Evolutionary conservation across 2,797 vertebrate genomes (phyloP).

Genomic region (Phrynocephalus guinanensis): DNA sequence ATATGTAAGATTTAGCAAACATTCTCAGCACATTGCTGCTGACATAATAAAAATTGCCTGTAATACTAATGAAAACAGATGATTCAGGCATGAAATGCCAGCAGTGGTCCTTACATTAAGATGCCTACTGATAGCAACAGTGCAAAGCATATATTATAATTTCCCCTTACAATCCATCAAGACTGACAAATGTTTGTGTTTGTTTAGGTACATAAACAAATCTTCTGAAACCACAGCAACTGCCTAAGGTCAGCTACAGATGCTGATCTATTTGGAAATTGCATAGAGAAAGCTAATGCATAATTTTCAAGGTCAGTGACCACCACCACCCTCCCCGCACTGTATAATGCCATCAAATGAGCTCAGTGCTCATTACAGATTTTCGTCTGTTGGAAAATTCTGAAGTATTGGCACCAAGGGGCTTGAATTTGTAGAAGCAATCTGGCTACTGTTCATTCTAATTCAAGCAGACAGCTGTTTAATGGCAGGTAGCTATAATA

Average conservation of each 20-base stretch:
- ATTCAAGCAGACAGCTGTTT: conserved; percentile 29
- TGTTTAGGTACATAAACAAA: neutral
- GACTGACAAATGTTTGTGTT: neutral
- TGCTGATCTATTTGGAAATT: neutral
- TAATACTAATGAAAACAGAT: neutral
- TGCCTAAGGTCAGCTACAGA: neutral
- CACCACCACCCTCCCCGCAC: neutral
- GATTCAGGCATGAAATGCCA: neutral
- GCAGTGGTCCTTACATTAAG: neutral
- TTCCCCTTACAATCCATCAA: neutral
- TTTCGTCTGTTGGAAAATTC: neutral
- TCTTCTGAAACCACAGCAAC: neutral
- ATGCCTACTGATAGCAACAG: neutral
- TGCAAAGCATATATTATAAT: neutral
- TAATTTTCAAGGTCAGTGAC: neutral
- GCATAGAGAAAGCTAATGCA: neutral
- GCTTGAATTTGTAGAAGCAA: neutral
- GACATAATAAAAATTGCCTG: neutral
- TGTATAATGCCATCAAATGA: neutral
- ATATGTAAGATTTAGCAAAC: neutral
- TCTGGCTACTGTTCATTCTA: neutral
- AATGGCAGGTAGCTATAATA: neutral
- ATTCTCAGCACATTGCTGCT: neutral
- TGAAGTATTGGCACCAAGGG: neutral
- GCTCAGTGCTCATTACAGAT: neutral